Base-by-base conservation (phyloP, 2,888 invertebrate species). In the Heliconius cydno region DNA sequence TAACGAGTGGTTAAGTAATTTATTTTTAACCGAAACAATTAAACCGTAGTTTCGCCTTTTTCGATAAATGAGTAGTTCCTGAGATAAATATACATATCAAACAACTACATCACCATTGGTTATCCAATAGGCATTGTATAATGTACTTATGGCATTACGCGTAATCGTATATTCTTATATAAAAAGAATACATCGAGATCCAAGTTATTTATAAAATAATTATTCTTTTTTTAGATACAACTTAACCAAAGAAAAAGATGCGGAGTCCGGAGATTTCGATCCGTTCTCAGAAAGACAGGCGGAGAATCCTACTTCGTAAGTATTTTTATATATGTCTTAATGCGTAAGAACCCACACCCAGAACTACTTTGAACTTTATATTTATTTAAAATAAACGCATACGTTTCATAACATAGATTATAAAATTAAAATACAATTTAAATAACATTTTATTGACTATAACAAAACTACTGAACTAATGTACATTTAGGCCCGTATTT, bases 241-340 rank as follows among this genome's bases (percentile, higher is more conserved):
- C 91, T 94, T 97, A 85, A 92, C 95, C 19, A 96, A 95, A 85
- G 97, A 97, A 19, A 96, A 95, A 85, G 97, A 97, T 92, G 92
- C 94, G 57, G 97, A 97, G 91, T 92, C 96, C 71, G 95, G 87
- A 79, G 96, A 96, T 65, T 98, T 96, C 88, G 97, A 98, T 92
- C 98, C 98, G 0, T 98, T 98, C 90, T 90, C 95, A 71, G 96
- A 97, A 85, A 95, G 98, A 77, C 96, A 96, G 85, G 92, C 96
- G 86, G 96, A 96, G 73, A 97, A 97, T 91, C 97, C 98, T 80
- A 98, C 98, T 82, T 97, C 98, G 98, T 98, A 96, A 97, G 97
- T 96, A 87, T 71, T 38, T 70, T 34, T 57, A 52, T 34, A 22
- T 13, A 41, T 65, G 65, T 13, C 28, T 65, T 65, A 28, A 65